phyloP scores from a whole-genome alignment of 2,888 invertebrate genomes.

The Diarsia mendica region DNA sequence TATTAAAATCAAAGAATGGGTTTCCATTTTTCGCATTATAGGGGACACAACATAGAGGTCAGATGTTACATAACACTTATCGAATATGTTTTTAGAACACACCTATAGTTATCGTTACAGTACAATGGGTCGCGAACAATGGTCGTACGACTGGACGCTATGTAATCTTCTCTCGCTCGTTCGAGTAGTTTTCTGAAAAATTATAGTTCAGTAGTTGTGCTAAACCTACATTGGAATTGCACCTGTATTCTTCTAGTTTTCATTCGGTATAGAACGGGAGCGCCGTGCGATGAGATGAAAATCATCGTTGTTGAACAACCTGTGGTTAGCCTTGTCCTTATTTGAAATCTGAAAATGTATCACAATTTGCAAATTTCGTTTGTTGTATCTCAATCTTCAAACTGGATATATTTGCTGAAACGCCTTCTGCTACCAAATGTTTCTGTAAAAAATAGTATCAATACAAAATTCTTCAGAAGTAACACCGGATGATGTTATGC shows the following conservation, averaged over 20 bases:
- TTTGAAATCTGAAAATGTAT: background rate
- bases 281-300: background rate
- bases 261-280: background rate
- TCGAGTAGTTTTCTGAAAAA: constrained; percentile 40
- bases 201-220: constrained; percentile 32
- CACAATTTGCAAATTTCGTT: background rate
- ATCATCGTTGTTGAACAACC: background rate
- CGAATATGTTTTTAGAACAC: constrained; percentile 28
- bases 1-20: constrained; percentile 20
- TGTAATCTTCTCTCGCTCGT: constrained; percentile 52
- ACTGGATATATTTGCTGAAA: background rate
- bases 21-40: constrained; percentile 4
- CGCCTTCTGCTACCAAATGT: background rate
- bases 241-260: constrained; percentile 2
- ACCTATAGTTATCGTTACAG: constrained; percentile 56
- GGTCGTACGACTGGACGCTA: constrained; percentile 40
- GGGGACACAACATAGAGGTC: constrained; percentile 6
- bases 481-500: constrained; percentile 4
- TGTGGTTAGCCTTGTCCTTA: background rate
- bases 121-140: constrained; percentile 67
- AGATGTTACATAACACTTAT: constrained; percentile 35
- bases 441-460: constrained; percentile 1
- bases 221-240: constrained; percentile 23
- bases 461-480: background rate
- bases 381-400: background rate